Conservation (phyloP, 2,113 vertebrate genomes). For the Arothron firmamentum region DNA sequence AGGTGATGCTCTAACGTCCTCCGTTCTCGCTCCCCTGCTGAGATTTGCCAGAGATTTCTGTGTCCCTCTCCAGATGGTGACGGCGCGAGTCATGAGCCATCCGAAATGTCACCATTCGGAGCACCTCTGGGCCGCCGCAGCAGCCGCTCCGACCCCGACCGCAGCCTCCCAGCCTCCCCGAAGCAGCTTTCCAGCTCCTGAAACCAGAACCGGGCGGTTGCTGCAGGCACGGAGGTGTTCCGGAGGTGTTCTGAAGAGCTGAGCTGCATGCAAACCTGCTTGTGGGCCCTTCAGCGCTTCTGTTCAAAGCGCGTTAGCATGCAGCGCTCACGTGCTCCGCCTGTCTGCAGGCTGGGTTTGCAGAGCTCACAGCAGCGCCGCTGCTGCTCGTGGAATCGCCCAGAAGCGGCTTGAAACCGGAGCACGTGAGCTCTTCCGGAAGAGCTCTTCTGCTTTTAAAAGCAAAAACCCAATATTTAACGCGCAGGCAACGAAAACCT, state of each 20-base stretch:
- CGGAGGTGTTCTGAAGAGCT: conserved; percentile 43
- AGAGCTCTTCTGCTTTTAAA: conserved; percentile 11
- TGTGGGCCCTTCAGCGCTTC: conserved; percentile 31
- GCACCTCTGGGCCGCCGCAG: conserved; percentile 10
- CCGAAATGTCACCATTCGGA: conserved; percentile 58
- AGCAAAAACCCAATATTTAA: too few relatives aligned
- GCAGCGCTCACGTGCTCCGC: conserved; percentile 25
- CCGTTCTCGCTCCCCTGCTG: conserved; percentile 7
- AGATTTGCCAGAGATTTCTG: conserved; percentile 28
- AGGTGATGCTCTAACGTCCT: conserved; percentile 20
- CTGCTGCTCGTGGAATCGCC: conserved; percentile 26
- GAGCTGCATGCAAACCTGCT: conserved; percentile 52
- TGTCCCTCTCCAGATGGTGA: conserved; percentile 35
- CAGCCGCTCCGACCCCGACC: conserved; percentile 38
- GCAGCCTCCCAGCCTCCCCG: conserved; percentile 39
- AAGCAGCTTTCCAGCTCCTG: conserved; percentile 66
- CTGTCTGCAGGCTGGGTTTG: conserved; percentile 16
- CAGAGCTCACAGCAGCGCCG: conserved; percentile 26
- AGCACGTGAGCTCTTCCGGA: neutral
- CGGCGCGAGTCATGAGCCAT: conserved; percentile 54
- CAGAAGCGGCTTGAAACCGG: conserved; percentile 5
- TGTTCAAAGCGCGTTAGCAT: conserved; percentile 51
- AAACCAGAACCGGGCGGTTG: conserved; percentile 42
- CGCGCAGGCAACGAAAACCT: too few relatives aligned
- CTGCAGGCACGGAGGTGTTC: conserved; percentile 40